These are phyloP conservation scores for Drosophila cognata DNA, from an alignment of 2,888 invertebrate genomes.

Conservation along the genomic window DNA sequence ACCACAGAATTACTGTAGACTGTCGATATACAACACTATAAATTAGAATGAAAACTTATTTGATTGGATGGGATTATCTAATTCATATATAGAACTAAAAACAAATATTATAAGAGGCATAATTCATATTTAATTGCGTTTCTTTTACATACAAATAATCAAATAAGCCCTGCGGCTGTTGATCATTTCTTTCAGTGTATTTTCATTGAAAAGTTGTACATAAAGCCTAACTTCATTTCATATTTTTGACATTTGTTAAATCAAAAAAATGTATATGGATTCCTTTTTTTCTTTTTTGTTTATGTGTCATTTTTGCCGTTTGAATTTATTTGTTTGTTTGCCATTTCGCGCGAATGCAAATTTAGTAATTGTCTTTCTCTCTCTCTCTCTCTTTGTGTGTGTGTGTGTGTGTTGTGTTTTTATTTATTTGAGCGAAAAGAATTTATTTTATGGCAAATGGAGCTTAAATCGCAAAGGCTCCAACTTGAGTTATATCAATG, in stretches of 20 bases:
- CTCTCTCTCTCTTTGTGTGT: slow-evolving; percentile 1
- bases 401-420: slow-evolving; percentile 28
- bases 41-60: background rate
- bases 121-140: background rate
- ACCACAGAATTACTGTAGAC: background rate
- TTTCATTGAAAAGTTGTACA: slow-evolving; percentile 58
- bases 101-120: background rate
- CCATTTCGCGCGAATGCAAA: slow-evolving; percentile 70
- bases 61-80: background rate
- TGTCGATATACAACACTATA: background rate
- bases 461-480: slow-evolving; percentile 52
- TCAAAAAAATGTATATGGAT: slow-evolving; percentile 73
- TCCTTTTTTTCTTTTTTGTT: slow-evolving; percentile 48
- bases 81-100: background rate
- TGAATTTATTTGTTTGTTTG: slow-evolving; percentile 80
- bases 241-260: slow-evolving; percentile 76
- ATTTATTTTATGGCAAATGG: slow-evolving; percentile 67
- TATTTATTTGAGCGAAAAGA: slow-evolving; percentile 66
- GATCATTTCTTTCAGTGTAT: slow-evolving; percentile 48
- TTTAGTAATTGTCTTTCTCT: slow-evolving; percentile 71
- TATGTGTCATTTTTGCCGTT: slow-evolving; percentile 70
- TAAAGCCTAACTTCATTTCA: slow-evolving; percentile 65
- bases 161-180: background rate
- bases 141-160: background rate
- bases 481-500: slow-evolving; percentile 53